Conservation (phyloP, 2,888 invertebrate species). For the Nemurella pictetii region DNA sequence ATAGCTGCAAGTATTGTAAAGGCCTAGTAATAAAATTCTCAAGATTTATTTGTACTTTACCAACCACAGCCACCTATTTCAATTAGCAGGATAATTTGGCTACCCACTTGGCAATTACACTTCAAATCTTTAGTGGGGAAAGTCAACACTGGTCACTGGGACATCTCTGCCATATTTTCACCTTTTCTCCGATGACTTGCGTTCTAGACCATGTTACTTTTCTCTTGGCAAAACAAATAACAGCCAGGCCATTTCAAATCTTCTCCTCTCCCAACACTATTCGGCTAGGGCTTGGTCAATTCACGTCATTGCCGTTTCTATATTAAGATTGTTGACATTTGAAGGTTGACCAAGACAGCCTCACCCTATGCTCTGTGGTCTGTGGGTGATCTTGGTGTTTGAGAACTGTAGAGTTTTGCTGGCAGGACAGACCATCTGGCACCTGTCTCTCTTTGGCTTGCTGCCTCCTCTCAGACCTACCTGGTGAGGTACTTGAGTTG, state of each 20-base stretch:
- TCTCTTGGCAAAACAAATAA: background rate
- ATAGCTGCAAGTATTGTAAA: no score
- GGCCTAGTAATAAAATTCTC: no score
- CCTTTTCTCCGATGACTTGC: background rate
- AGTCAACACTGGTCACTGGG: background rate
- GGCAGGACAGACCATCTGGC: background rate
- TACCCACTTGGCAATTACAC: no score
- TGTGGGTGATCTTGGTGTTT: background rate
- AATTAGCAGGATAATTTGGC: no score
- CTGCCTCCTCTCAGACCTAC: background rate
- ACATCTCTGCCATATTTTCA: background rate
- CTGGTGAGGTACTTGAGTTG: background rate
- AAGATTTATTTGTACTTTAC: no score
- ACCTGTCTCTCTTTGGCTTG: background rate
- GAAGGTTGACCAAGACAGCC: background rate
- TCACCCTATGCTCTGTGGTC: background rate
- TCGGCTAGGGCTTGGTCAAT: background rate
- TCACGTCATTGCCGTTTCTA: background rate
- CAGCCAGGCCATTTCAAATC: background rate
- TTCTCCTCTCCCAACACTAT: background rate
- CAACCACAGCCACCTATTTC: no score
- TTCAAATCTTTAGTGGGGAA: no score
- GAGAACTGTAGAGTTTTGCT: background rate
- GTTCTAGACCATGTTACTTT: no score
- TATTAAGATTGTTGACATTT: background rate